Percentiles rank a stretch among this genome's conserved stretches.
Evolutionary conservation across 2,113 vertebrate genomes (phyloP).

Genomic region (Atrichornis clamosus): DNA sequence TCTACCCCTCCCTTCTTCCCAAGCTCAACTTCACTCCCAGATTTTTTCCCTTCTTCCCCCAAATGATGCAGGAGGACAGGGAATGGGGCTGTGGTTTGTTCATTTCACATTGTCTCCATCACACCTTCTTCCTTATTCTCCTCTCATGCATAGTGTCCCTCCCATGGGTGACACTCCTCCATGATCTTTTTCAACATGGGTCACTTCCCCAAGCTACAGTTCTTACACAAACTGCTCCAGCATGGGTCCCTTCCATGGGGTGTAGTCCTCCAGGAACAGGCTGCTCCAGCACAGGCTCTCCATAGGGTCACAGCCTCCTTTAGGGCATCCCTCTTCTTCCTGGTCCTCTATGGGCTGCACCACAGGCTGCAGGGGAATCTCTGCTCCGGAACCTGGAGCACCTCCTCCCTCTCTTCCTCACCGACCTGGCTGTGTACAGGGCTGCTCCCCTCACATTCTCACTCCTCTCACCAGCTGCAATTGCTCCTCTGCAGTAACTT

Average conservation of each 20-base stretch:
- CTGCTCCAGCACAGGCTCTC: background rate
- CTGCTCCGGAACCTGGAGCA: background rate
- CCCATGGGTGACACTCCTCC: fast-evolving
- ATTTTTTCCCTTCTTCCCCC: background rate
- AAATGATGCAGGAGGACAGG: fast-evolving
- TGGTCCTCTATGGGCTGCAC: background rate
- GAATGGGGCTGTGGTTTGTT: background rate
- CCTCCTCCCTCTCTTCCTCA: background rate
- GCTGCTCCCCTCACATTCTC: background rate
- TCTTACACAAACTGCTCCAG: background rate
- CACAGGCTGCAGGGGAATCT: background rate
- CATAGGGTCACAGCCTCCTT: background rate
- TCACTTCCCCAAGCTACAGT: background rate
- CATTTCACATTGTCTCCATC: background rate
- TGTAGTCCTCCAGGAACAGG: background rate
- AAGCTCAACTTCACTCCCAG: background rate
- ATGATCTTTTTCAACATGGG: fast-evolving
- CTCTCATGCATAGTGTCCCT: background rate
- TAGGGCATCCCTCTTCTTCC: background rate
- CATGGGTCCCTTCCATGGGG: background rate
- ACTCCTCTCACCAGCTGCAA: background rate
- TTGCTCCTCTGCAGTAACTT: background rate
- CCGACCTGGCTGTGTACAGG: background rate
- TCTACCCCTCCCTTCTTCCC: background rate
- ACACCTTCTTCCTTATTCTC: background rate